phyloP scores from a whole-genome alignment of 1,140 invertebrate genomes.

The Rhyzopertha dominica region DNA sequence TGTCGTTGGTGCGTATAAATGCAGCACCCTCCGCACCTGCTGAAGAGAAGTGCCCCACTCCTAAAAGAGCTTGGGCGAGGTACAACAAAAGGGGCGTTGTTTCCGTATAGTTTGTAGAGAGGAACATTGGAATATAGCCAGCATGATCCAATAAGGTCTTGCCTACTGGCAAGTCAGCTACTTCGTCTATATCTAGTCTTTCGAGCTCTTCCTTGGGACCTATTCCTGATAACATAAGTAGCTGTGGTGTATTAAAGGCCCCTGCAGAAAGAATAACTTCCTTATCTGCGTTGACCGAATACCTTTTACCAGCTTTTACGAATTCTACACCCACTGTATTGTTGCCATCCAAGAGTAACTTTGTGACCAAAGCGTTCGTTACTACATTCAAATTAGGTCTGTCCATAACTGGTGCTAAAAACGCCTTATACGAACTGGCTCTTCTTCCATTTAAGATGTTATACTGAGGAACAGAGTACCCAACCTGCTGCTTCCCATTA shows the following conservation, averaged over 20 bases:
- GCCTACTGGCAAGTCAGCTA: conserved; percentile 64
- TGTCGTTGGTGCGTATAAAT: too few relatives aligned
- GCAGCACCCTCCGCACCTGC: too few relatives aligned
- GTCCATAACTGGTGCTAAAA: conserved; percentile 49
- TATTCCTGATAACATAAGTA: conserved; percentile 74
- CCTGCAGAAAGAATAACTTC: conserved; percentile 70
- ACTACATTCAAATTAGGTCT: conserved; percentile 62
- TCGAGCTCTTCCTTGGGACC: conserved; percentile 64
- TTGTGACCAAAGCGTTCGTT: conserved; percentile 51
- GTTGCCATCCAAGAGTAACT: conserved; percentile 44
- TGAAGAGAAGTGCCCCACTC: too few relatives aligned
- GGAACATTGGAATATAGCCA: too few relatives aligned
- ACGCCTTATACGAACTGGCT: conserved; percentile 50
- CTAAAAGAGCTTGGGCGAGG: too few relatives aligned
- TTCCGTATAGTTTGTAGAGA: too few relatives aligned
- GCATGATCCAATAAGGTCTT: conserved; percentile 72
- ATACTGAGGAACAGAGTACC: conserved; percentile 21
- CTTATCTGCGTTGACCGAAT: conserved; percentile 50
- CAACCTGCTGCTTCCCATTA: conserved; percentile 45
- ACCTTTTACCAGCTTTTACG: conserved; percentile 43
- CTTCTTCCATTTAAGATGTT: conserved; percentile 41
- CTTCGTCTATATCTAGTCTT: conserved; percentile 52
- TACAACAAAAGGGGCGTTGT: too few relatives aligned
- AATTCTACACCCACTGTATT: conserved; percentile 57
- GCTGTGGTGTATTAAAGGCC: conserved; percentile 63